These are phyloP conservation scores for Epinephelus cyanopodus DNA, from an alignment of 2,113 vertebrate genomes.

Conservation along the genomic window DNA sequence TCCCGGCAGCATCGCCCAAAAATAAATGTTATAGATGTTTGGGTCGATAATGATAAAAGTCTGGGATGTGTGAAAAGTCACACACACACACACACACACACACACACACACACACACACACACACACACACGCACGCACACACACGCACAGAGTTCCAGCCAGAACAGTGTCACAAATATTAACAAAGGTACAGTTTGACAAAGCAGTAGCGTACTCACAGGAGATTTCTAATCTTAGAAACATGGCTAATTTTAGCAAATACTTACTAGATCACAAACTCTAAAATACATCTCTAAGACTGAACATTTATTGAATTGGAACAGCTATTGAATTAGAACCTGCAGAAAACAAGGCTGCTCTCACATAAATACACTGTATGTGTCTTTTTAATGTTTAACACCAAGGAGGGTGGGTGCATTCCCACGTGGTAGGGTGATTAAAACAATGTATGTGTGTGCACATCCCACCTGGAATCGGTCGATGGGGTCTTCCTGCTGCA, in stretches of 20 bases:
- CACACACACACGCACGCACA: too few relatives aligned
- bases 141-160: neutral
- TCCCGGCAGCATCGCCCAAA: conserved; percentile 19
- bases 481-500: conserved; percentile 97
- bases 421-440: neutral
- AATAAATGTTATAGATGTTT: conserved; percentile 45
- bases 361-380: neutral
- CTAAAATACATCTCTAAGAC: neutral
- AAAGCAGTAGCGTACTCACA: neutral
- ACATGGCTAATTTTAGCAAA: conserved; percentile 28
- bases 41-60: conserved; percentile 27
- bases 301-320: too few relatives aligned
- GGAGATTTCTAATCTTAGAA: conserved; percentile 63
- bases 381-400: neutral
- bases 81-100: too few relatives aligned
- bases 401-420: neutral
- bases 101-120: too few relatives aligned
- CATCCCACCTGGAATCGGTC: conserved; percentile 94
- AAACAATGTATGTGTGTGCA: neutral
- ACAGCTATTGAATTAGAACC: neutral
- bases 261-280: neutral
- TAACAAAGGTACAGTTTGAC: conserved; percentile 3
- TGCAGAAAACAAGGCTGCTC: neutral
- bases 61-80: neutral
- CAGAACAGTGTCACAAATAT: conserved; percentile 19